Evolutionary conservation across 2,113 vertebrate genomes (phyloP), one percentile per base, ranked within the genome.

Genomic region (Phyllostomus hastatus): DNA sequence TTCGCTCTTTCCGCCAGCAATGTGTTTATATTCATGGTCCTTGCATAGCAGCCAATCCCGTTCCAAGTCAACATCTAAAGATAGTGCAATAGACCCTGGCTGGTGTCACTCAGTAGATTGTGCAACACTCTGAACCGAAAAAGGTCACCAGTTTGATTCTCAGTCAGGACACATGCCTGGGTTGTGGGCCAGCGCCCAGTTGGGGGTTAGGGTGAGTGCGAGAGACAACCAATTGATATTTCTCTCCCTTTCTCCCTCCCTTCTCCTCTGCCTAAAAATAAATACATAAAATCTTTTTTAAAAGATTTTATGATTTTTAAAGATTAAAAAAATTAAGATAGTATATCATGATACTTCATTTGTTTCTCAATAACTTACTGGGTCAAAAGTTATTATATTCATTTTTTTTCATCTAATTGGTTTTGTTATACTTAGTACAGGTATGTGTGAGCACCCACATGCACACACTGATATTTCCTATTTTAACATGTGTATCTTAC

Each of bases 401-500:
- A 50, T 90, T 94, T 87, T 88, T 88, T 88, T 91, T 64, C 33
- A 89, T 72, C 50, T 16, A 41, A 8, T 75, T 38, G 4, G 6
- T 7, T 72, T 87, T 46, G 19, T 41, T 52, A 48, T 82, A 72
- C 5, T 9, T 33, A 88, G 17, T n/a, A 4, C 86, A 52, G 26
- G 41, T 57, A 72, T 59, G 52, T 64, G 28, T 64, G 26, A 54
- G 24, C 9, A 50, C 38, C 70, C 20, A 61, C 6, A 67, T 14
- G n/a, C 14, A 81, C 5, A 67, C 19, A 69, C 66, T 46, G 5
- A 85, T 48, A 82, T 81, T 90, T 95, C 35, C 79, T 91, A 8
- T 95, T 97, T 95, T 92, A 81, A 79, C 28, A 79, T n/a, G 19
- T 33, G 4, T 79, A 38, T 88, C 17, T 64, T 64, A 83, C 24